phyloP scores from a whole-genome alignment of 2,797 vertebrate genomes.

The Saxicola maurus region DNA sequence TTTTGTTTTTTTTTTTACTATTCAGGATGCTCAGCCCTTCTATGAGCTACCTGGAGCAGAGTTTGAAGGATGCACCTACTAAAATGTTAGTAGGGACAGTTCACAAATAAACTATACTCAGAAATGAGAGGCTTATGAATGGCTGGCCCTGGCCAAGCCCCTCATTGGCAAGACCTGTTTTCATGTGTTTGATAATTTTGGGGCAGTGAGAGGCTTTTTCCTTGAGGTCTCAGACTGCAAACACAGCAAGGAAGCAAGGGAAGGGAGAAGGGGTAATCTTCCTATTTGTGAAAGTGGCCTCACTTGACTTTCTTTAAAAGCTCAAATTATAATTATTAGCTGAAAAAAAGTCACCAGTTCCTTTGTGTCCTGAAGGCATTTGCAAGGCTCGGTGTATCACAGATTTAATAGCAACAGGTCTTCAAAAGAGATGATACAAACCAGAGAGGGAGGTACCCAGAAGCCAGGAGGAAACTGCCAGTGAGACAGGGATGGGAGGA shows the following conservation, averaged over 20 bases:
- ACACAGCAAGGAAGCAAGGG: neutral
- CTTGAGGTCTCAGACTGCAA: neutral
- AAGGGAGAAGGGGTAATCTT: neutral
- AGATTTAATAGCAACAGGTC: neutral
- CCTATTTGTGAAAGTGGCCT: neutral
- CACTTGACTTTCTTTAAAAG: neutral
- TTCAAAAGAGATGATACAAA: neutral
- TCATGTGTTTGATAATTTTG: neutral
- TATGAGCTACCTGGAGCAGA: neutral
- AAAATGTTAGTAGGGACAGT: neutral
- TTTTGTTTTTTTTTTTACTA: neutral
- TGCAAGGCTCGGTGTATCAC: accelerated
- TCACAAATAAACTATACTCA: neutral
- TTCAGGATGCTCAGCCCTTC: neutral
- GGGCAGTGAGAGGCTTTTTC: neutral
- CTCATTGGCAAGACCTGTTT: neutral
- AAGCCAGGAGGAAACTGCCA: neutral
- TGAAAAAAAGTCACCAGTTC: neutral
- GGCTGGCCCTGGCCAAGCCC: neutral
- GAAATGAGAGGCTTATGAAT: accelerated
- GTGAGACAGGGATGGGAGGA: neutral
- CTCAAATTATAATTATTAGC: neutral
- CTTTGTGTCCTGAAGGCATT: neutral
- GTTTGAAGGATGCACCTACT: neutral
- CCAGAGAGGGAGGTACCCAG: neutral